Conservation (phyloP, 2,797 vertebrate species). For the Macropus fuliginosus region DNA sequence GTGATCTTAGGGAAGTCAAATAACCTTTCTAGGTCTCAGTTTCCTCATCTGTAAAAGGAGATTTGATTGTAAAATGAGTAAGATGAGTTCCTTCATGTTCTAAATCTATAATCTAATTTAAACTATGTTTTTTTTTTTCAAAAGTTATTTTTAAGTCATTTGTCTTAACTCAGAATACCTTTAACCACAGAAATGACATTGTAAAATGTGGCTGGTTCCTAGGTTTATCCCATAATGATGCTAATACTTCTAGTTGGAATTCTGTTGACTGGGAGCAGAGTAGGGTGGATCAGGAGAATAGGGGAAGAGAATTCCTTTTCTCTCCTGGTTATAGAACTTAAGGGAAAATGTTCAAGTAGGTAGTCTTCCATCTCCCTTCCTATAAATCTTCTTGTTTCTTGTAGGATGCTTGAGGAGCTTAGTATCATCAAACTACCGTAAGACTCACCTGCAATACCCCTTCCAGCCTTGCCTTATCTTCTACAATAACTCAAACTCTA, state of each 20-base stretch:
- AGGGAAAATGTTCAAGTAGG: neutral
- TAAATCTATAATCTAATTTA: neutral
- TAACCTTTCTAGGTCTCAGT: neutral
- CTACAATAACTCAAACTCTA: neutral
- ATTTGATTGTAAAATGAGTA: neutral
- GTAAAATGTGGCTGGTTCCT: neutral
- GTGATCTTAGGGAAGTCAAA: neutral
- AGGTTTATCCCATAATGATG: slow-evolving; percentile 49
- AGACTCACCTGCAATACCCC: neutral
- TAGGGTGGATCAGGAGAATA: neutral
- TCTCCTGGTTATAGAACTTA: neutral
- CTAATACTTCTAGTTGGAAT: slow-evolving; percentile 8
- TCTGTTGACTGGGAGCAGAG: slow-evolving; percentile 15
- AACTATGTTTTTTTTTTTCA: neutral
- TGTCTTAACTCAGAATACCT: neutral
- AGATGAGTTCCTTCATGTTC: neutral
- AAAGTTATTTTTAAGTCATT: neutral
- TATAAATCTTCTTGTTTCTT: neutral
- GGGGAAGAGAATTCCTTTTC: neutral
- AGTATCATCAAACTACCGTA: neutral
- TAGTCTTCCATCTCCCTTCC: neutral
- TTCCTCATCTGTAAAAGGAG: neutral
- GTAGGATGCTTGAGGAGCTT: neutral
- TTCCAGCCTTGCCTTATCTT: neutral
- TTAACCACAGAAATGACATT: slow-evolving; percentile 12